phyloP scores from a whole-genome alignment of 2,113 vertebrate genomes.

The Chauna torquata region DNA sequence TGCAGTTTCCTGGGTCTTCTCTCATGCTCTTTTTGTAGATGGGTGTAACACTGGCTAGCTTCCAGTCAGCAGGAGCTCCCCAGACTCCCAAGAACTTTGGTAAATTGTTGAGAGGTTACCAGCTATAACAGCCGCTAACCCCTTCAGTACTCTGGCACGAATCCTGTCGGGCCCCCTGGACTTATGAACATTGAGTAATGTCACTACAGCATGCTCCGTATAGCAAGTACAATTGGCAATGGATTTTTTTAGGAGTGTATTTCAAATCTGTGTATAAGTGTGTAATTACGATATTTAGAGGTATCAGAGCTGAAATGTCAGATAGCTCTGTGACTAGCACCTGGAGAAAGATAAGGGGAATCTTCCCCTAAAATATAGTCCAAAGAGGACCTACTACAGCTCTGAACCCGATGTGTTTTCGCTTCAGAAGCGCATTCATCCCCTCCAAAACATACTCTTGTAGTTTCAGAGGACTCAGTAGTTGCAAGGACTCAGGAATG shows the following conservation, averaged over 20 bases:
- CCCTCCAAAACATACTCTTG: not conserved
- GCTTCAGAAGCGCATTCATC: not conserved
- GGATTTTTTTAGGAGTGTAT: not conserved
- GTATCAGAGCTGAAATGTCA: not conserved
- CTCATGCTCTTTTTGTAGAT: too few species aligned
- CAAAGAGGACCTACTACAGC: not conserved
- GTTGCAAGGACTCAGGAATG: fast-evolving
- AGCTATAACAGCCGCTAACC: too few species aligned
- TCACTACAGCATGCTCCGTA: not conserved
- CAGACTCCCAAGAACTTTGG: too few species aligned
- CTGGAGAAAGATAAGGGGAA: not conserved
- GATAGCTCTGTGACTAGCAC: not conserved
- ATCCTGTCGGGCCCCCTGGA: too few species aligned
- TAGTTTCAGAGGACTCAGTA: not conserved
- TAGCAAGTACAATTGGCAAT: not conserved
- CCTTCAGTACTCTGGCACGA: too few species aligned
- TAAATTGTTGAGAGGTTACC: too few species aligned
- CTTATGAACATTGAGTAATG: not conserved
- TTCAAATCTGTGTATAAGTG: not conserved
- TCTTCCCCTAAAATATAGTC: not conserved
- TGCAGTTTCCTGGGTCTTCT: too few species aligned
- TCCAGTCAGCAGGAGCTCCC: too few species aligned
- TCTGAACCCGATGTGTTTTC: not conserved
- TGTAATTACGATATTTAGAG: not conserved
- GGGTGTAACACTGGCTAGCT: too few species aligned